These are phyloP conservation scores for Leptinotarsa undecemlineata DNA, from an alignment of 1,140 invertebrate species.

Conservation along the genomic window DNA sequence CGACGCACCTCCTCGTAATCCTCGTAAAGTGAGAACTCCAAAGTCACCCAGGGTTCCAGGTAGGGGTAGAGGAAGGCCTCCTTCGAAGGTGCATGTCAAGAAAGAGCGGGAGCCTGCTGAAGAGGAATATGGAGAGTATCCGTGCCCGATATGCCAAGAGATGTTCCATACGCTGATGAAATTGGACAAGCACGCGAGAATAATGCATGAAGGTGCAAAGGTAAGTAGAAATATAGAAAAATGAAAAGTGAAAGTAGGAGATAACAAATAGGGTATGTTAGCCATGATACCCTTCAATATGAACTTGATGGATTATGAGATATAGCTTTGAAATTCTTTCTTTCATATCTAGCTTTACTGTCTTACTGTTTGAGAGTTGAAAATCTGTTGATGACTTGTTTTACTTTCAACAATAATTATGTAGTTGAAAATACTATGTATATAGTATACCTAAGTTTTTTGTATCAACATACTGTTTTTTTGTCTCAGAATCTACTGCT, in stretches of 20 bases:
- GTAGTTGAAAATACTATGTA: too few species aligned
- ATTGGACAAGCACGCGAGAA: slow-evolving; percentile 46
- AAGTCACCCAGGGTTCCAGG: slow-evolving; percentile 25
- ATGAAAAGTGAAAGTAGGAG: too few species aligned
- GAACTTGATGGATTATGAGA: too few species aligned
- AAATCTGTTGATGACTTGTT: too few species aligned
- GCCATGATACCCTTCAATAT: too few species aligned
- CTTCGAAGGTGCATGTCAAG: slow-evolving; percentile 26
- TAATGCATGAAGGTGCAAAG: slow-evolving; percentile 44
- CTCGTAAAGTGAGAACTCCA: background rate
- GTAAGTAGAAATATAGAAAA: slow-evolving; percentile 18
- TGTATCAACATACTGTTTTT: too few species aligned
- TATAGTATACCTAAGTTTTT: too few species aligned
- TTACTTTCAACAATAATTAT: too few species aligned
- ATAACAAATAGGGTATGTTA: background rate
- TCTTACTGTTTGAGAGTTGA: too few species aligned
- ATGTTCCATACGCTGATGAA: slow-evolving; percentile 43
- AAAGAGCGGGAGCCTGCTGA: slow-evolving; percentile 34
- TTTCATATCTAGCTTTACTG: too few species aligned
- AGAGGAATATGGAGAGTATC: slow-evolving; percentile 45
- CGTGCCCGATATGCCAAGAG: slow-evolving; percentile 49
- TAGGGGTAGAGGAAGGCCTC: slow-evolving; percentile 35
- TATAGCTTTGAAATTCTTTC: too few species aligned
- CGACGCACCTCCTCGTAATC: background rate
- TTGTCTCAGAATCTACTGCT: too few species aligned